phyloP scores from a whole-genome alignment of 1,140 invertebrate species.

The Metopolophium dirhodum region DNA sequence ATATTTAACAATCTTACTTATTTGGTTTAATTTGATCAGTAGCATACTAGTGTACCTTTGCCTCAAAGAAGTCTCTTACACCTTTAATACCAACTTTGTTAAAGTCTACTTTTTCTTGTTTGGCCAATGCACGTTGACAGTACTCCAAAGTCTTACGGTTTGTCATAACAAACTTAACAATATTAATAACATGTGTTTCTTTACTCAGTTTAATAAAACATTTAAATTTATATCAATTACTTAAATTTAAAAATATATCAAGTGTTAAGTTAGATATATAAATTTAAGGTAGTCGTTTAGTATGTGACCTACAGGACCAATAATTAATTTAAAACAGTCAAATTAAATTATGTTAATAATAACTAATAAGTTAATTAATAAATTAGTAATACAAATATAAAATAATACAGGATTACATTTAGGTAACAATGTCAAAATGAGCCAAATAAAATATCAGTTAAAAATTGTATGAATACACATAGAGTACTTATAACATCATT shows the following conservation, averaged over 20 bases:
- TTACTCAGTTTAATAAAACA: neutral
- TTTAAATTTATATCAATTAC: neutral
- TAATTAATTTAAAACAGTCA: too few relatives aligned
- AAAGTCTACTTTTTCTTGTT: slow-evolving; percentile 50
- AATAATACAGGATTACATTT: too few relatives aligned
- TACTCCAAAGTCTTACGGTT: slow-evolving; percentile 46
- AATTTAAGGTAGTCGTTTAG: too few relatives aligned
- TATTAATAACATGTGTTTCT: neutral
- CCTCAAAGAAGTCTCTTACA: slow-evolving; percentile 39
- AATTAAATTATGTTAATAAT: too few relatives aligned
- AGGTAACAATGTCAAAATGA: too few relatives aligned
- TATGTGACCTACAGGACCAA: too few relatives aligned
- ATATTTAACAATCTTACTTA: neutral
- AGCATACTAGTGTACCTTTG: neutral
- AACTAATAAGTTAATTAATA: too few relatives aligned
- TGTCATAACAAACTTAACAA: slow-evolving; percentile 40
- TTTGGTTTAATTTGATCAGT: neutral
- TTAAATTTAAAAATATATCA: neutral
- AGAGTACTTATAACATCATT: too few relatives aligned
- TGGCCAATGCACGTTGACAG: slow-evolving; percentile 26
- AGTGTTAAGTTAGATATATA: neutral
- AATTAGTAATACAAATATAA: too few relatives aligned
- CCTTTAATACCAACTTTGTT: slow-evolving; percentile 51
- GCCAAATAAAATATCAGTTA: too few relatives aligned
- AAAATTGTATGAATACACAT: too few relatives aligned